A percentile compares a stretch with the other conserved stretches of the same genome.
Evolutionary conservation across 2,797 vertebrate genomes (phyloP).

Genomic region (Oreonectes daqikongensis): DNA sequence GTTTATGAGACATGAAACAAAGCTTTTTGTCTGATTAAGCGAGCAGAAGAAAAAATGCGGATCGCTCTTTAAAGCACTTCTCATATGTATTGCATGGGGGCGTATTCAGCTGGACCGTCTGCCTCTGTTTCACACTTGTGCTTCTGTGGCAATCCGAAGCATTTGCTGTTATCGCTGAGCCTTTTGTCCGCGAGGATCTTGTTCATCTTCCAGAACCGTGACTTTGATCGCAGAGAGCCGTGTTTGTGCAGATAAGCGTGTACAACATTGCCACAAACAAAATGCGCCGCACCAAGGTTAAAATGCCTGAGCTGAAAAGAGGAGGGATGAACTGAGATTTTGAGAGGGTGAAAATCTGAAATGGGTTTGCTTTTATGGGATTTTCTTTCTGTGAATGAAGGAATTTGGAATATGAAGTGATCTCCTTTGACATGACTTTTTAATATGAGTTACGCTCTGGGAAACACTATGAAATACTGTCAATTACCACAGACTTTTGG

Average conservation of each 20-base stretch:
- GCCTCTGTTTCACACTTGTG: conserved; percentile 1
- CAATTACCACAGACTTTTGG: not conserved
- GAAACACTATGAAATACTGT: not conserved
- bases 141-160: conserved; percentile 28
- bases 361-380: conserved; percentile 1
- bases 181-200: conserved; percentile 35
- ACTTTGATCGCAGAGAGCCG: conserved; percentile 22
- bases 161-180: conserved; percentile 12
- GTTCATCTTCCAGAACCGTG: conserved; percentile 32
- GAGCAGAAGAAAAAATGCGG: conserved; percentile 17
- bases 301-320: conserved; percentile 16
- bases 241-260: conserved; percentile 18
- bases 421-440: not conserved
- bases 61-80: not conserved
- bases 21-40: conserved; percentile 31
- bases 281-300: conserved; percentile 33
- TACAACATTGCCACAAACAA: not conserved
- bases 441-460: not conserved
- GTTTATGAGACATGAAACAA: conserved; percentile 42
- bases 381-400: not conserved
- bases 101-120: not conserved
- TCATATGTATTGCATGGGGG: not conserved
- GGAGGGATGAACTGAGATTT: conserved; percentile 6
- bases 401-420: not conserved
- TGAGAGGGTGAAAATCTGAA: conserved; percentile 9